Percentiles rank a stretch among this genome's conserved stretches.
phyloP scores from a whole-genome alignment of 1,140 invertebrate genomes.

The Drosophila oshimai region DNA sequence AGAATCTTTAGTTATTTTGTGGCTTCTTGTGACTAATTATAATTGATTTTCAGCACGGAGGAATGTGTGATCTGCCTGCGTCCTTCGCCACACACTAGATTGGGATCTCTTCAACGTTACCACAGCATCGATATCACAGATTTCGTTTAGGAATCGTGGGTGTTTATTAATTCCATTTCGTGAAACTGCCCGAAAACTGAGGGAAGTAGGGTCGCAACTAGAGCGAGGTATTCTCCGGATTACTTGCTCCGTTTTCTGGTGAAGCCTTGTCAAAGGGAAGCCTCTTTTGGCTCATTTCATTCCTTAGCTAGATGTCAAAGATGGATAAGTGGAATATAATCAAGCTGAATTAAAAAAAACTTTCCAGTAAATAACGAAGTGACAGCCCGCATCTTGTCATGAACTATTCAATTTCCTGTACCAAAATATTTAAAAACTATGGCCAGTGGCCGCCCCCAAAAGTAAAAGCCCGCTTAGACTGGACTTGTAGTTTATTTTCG shows the following conservation, averaged over 20 bases:
- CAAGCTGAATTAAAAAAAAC: background rate
- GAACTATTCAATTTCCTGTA: background rate
- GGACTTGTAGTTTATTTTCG: conserved; percentile 60
- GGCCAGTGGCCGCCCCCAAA: background rate
- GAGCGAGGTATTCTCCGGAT: background rate
- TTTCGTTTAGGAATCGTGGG: conserved; percentile 42
- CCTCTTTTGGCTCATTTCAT: background rate
- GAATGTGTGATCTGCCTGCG: conserved; percentile 73
- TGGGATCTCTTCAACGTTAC: conserved; percentile 60
- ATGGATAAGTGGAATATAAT: background rate
- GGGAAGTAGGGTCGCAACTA: background rate
- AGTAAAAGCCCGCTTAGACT: conserved; percentile 20
- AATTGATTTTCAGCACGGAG: conserved; percentile 67
- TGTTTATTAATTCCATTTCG: background rate
- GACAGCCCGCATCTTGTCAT: background rate
- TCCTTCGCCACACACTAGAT: conserved; percentile 50
- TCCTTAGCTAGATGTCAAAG: background rate
- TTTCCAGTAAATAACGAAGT: background rate
- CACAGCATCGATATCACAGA: conserved; percentile 67
- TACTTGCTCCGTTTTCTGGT: background rate
- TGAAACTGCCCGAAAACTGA: conserved; percentile 4
- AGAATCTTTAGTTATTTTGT: background rate
- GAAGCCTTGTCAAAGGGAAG: background rate
- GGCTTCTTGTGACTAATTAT: background rate
- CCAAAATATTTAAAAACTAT: background rate